These are phyloP conservation scores for Cordilura impudica DNA, from an alignment of 2,888 invertebrate species.

Conservation along the genomic window DNA sequence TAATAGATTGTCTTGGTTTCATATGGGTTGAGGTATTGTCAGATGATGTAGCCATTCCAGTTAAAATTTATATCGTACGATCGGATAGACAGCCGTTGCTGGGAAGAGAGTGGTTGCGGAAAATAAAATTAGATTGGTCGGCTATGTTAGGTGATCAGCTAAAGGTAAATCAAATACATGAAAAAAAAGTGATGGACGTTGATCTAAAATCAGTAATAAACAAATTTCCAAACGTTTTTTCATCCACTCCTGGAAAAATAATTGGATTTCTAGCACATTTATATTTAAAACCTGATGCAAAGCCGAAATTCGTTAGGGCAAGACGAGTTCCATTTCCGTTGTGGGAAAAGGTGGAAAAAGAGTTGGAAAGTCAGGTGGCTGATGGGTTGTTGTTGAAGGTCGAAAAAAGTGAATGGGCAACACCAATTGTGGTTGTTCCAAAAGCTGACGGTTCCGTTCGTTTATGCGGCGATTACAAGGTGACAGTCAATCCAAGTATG, in stretches of 20 bases:
- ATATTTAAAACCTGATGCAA: constrained; percentile 15
- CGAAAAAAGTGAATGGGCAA: no score
- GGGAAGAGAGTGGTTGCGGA: constrained; percentile 54
- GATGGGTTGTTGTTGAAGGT: no score
- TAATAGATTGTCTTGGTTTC: neutral
- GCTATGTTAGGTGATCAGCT: neutral
- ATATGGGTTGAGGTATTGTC: no score
- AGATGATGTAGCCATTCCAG: neutral
- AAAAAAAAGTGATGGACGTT: neutral
- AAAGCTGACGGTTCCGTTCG: constrained; percentile 27
- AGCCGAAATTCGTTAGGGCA: constrained; percentile 50
- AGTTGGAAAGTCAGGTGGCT: no score
- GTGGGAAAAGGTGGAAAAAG: no score
- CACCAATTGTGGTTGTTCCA: no score
- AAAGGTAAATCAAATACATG: no score
- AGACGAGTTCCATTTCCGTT: constrained; percentile 36
- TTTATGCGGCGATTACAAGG: no score
- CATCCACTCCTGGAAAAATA: constrained; percentile 37
- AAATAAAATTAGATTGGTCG: constrained; percentile 39
- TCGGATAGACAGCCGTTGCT: constrained; percentile 47
- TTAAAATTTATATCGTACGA: constrained; percentile 51
- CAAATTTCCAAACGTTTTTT: constrained; percentile 41
- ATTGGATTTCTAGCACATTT: constrained; percentile 14
- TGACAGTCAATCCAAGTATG: no score
- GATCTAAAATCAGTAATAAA: neutral